Evolutionary conservation across 2,797 vertebrate genomes (phyloP).

Genomic region (Aldrovandia affinis): DNA sequence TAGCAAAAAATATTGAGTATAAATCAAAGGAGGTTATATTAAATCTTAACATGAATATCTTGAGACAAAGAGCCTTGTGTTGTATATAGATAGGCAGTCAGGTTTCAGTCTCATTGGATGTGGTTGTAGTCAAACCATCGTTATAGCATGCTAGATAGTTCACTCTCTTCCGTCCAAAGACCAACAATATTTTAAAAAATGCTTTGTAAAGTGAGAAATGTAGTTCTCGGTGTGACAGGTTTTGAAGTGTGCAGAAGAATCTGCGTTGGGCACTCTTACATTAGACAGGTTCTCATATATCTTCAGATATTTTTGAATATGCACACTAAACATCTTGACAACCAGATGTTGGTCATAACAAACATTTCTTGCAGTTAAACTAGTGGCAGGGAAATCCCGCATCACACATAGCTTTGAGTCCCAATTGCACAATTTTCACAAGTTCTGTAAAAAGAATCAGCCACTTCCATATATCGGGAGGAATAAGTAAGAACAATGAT

Average conservation of each 20-base stretch:
- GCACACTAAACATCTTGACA: too few relatives aligned
- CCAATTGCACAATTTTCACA: too few relatives aligned
- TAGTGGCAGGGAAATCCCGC: too few relatives aligned
- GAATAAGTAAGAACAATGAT: background rate
- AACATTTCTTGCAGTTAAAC: background rate
- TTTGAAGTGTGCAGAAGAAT: background rate
- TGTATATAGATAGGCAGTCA: background rate
- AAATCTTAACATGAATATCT: too few relatives aligned
- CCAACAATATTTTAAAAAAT: background rate
- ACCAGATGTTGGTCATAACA: too few relatives aligned
- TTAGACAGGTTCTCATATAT: too few relatives aligned
- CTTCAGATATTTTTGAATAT: background rate
- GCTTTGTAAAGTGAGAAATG: background rate
- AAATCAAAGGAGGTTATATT: too few relatives aligned
- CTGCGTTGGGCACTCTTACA: background rate
- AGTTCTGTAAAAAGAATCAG: too few relatives aligned
- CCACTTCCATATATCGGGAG: background rate
- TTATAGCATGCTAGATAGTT: background rate
- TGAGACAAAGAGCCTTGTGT: background rate
- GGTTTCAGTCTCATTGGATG: background rate
- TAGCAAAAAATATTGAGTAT: too few relatives aligned
- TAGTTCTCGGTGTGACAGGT: background rate
- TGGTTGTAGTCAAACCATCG: background rate
- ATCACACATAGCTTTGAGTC: too few relatives aligned
- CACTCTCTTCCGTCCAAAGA: background rate